Percentiles rank a stretch among this genome's conserved stretches.
phyloP scores from a whole-genome alignment of 2,797 vertebrate species.

The Rhadinocentrus ornatus region DNA sequence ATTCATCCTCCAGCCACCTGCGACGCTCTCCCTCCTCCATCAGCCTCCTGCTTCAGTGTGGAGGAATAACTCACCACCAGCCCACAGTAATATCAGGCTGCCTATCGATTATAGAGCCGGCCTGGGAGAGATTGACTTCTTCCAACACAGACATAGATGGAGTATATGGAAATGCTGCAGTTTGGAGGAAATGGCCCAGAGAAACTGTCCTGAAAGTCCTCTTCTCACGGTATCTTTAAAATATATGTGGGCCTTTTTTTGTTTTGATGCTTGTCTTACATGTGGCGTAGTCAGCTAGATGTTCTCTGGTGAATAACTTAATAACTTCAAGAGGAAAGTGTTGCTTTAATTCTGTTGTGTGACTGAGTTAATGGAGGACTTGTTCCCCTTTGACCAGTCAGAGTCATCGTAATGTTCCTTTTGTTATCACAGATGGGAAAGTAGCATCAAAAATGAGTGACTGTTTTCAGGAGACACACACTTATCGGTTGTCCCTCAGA shows the following conservation, averaged over 20 bases:
- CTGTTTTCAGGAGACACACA: too few relatives aligned
- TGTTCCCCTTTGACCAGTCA: too few relatives aligned
- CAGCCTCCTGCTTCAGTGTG: constrained; percentile 24
- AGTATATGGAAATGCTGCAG: constrained; percentile 17
- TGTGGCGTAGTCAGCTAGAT: not conserved
- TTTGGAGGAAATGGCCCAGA: not conserved
- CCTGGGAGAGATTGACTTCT: constrained; percentile 34
- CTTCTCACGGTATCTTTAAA: not conserved
- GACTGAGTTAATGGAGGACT: too few relatives aligned
- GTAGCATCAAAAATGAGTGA: too few relatives aligned
- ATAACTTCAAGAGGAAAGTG: too few relatives aligned
- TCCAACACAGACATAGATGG: constrained; percentile 25
- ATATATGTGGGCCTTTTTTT: too few relatives aligned
- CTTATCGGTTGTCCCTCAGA: constrained; percentile 27
- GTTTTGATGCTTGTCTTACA: not conserved
- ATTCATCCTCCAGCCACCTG: constrained; percentile 12
- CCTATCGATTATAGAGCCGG: constrained; percentile 45
- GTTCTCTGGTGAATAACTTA: too few relatives aligned
- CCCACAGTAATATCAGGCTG: constrained; percentile 38
- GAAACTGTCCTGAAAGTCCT: constrained; percentile 4
- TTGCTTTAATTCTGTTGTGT: too few relatives aligned
- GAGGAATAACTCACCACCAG: constrained; percentile 58
- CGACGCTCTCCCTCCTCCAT: constrained; percentile 30
- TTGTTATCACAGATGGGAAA: too few relatives aligned
- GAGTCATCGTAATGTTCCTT: too few relatives aligned